Base-by-base conservation (phyloP, 2,113 vertebrate species). In the Phaethon lepturus region DNA sequence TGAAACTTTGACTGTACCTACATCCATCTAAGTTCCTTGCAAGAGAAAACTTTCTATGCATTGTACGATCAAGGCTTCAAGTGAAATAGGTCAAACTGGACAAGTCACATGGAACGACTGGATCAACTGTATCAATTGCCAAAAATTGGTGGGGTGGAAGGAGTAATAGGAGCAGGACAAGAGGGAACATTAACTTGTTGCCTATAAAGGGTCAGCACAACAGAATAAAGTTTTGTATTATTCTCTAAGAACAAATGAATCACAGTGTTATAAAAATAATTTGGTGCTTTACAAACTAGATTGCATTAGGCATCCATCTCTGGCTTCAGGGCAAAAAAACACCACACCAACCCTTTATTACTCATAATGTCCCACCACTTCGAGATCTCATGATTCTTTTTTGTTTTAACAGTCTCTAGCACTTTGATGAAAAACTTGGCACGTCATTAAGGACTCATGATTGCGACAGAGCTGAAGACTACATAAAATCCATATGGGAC, bases 131-230 rank as follows among this genome's bases (percentile, higher is more conserved):
- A 81, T 26, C 24, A 74, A 44, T 4, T 53, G 20, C 31, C 49
- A 88, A 58, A 84, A 40, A 42, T 0, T 29, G 15, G 17, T 35
- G 23, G 15, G 9, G 33, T 0, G 1, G 20, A 64, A n/a, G 9
- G 12, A 4, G 18, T 31, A 55, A 53, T 0, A 89, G n/a, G 6
- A 80, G 35, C 26, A 80, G 33, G 28, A 40, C 35, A 68, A 74
- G 17, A 68, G 7, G 7, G 31, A 91, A 63, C 44, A 35, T 24
- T 28, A 94, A 53, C 44, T 63, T 26, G 2, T 47, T 84, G 55
- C 72, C 29, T 52, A 28, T 52, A 75, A 75, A 75, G 29, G 17
- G 18, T 29, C 25, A 88, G 28, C 26, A 59, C 26, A 72, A 66
- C 23, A 66, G 18, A 73, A 84, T 25, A 42, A 68, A 62, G 44